Evolutionary conservation across 1,140 invertebrate genomes (phyloP).

Genomic region (Ylistrum balloti): DNA sequence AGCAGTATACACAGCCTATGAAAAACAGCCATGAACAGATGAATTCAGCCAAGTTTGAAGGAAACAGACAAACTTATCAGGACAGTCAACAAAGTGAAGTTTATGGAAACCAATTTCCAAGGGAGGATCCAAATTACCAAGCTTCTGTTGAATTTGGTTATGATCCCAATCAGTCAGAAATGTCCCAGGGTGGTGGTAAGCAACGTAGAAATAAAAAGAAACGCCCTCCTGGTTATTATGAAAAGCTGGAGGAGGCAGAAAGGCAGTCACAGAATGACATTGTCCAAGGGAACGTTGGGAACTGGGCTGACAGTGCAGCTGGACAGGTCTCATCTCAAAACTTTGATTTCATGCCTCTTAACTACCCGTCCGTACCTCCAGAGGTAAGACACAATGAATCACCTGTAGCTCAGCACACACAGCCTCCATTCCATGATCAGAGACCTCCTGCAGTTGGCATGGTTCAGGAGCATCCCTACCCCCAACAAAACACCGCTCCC

Average conservation of each 20-base stretch:
- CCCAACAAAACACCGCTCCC: not conserved
- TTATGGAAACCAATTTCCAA: not conserved
- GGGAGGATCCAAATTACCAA: not conserved
- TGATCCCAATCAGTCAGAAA: slow-evolving; percentile 1
- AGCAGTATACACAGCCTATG: not conserved
- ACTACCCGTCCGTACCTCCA: not conserved
- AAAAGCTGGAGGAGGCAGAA: slow-evolving; percentile 50
- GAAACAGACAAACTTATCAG: not conserved
- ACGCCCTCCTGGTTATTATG: slow-evolving; percentile 59
- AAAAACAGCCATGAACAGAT: not conserved
- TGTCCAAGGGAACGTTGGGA: not conserved
- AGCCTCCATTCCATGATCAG: not conserved
- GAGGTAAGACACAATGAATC: not conserved
- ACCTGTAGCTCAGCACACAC: not conserved
- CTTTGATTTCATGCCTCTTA: not conserved
- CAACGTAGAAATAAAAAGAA: slow-evolving; percentile 60
- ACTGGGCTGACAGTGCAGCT: slow-evolving; percentile 4
- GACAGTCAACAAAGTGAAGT: not conserved
- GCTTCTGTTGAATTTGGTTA: slow-evolving; percentile 34
- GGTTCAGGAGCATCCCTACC: not conserved
- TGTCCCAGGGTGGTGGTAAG: not conserved
- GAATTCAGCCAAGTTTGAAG: not conserved
- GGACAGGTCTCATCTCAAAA: slow-evolving; percentile 4
- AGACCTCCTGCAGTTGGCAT: not conserved
- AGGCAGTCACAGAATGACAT: slow-evolving; percentile 48